Percentiles rank a stretch among this genome's conserved stretches.
Evolutionary conservation across 1,140 invertebrate genomes (phyloP).

Genomic region (Cataglyphis hispanica): DNA sequence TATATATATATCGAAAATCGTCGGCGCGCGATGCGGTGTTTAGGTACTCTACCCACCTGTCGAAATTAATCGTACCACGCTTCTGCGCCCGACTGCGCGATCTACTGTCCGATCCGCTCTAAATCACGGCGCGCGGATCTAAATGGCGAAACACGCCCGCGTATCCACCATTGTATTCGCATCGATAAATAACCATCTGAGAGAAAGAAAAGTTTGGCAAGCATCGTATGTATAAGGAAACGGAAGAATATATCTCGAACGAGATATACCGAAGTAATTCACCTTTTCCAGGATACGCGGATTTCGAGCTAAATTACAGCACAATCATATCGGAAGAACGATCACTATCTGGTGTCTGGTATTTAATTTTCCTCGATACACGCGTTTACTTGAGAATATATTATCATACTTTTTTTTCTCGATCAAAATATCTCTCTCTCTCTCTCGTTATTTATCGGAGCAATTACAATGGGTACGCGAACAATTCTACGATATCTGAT

Average conservation of each 20-base stretch:
- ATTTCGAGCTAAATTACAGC: background rate
- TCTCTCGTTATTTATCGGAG: background rate
- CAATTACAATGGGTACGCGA: background rate
- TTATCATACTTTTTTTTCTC: background rate
- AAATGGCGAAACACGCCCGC: background rate
- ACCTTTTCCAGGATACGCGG: background rate
- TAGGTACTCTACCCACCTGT: constrained; percentile 13
- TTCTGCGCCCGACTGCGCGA: background rate
- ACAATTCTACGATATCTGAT: background rate
- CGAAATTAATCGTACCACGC: constrained; percentile 44
- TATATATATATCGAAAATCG: constrained; percentile 50
- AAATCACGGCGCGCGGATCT: background rate
- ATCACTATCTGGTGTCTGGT: background rate
- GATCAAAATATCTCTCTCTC: too few relatives aligned
- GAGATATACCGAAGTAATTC: too few relatives aligned
- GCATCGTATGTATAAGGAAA: background rate
- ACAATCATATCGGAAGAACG: background rate
- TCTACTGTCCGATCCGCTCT: background rate
- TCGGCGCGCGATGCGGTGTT: background rate
- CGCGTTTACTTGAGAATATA: background rate
- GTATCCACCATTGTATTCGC: background rate
- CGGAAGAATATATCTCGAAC: too few relatives aligned
- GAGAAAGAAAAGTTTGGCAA: background rate
- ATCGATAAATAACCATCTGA: background rate
- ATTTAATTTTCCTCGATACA: background rate